Percentiles rank a stretch among this genome's conserved stretches.
Evolutionary conservation across 2,888 invertebrate species (phyloP).

Genomic region (Netelia melanura): DNA sequence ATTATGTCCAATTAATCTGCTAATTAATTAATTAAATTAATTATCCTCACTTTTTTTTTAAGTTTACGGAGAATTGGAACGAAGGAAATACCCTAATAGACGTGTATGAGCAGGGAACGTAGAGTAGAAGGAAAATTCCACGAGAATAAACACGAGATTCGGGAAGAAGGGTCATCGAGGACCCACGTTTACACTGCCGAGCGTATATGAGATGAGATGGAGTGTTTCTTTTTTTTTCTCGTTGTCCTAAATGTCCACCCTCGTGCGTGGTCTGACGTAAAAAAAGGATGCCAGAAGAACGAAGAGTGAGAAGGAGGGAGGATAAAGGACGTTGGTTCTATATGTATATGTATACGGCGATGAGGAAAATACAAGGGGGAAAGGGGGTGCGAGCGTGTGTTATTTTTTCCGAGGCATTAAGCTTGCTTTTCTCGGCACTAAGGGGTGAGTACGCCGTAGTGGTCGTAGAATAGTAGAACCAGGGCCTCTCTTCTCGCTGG

Average conservation of each 20-base stretch:
- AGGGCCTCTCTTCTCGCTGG: slow-evolving; percentile 1
- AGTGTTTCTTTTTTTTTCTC: slow-evolving; percentile 64
- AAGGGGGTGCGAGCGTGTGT: slow-evolving; percentile 78
- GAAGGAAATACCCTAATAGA: slow-evolving; percentile 29
- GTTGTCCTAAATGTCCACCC: slow-evolving; percentile 81
- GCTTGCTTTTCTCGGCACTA: slow-evolving; percentile 78
- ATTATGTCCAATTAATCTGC: slow-evolving; percentile 20
- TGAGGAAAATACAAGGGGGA: slow-evolving; percentile 52
- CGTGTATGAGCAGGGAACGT: slow-evolving; percentile 12
- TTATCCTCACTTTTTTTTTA: background rate
- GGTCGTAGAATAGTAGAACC: slow-evolving; percentile 71
- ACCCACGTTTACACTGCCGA: slow-evolving; percentile 8
- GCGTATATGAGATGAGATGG: slow-evolving; percentile 50
- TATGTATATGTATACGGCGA: background rate
- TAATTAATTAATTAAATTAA: slow-evolving; percentile 60
- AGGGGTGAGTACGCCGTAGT: slow-evolving; percentile 72
- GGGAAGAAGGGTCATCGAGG: slow-evolving; percentile 36
- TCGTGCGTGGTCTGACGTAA: slow-evolving; percentile 73
- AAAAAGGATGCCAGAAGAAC: slow-evolving; percentile 74
- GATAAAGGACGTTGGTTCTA: slow-evolving; percentile 15
- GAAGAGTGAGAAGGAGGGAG: slow-evolving; percentile 65
- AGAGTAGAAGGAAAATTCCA: slow-evolving; percentile 31
- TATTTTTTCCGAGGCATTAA: slow-evolving; percentile 84
- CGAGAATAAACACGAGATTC: slow-evolving; percentile 31
- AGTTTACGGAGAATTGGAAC: background rate